phyloP scores from a whole-genome alignment of 2,113 vertebrate genomes.

The Brienomyrus brachyistius region DNA sequence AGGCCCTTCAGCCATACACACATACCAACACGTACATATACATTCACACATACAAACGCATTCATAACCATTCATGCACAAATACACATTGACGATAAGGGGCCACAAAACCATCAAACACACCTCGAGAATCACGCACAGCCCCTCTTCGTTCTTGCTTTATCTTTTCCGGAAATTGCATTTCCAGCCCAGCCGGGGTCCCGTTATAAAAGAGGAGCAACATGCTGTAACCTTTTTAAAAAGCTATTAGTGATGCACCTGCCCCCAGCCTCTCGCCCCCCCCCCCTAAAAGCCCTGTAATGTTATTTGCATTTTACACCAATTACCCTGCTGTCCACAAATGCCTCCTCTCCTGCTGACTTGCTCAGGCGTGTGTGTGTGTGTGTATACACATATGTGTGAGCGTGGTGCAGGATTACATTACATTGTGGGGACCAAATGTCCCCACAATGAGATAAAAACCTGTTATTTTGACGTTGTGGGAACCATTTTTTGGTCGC shows the following conservation, averaged over 20 bases:
- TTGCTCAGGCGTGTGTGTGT: background rate
- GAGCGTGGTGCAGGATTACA: no score
- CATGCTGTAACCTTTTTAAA: constrained; percentile 68
- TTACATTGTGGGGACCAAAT: no score
- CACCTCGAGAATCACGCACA: background rate
- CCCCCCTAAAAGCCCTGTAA: constrained; percentile 16
- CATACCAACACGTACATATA: background rate
- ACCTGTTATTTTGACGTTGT: no score
- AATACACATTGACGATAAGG: background rate
- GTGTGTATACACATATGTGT: no score
- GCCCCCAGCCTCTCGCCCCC: constrained; percentile 30
- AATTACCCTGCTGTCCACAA: constrained; percentile 2
- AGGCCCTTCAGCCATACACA: constrained; percentile 6
- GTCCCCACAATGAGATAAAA: no score
- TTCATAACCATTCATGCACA: background rate
- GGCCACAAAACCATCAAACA: background rate
- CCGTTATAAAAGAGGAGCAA: constrained; percentile 62
- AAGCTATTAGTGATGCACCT: constrained; percentile 65
- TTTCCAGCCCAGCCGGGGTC: constrained; percentile 61
- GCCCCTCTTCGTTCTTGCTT: constrained; percentile 52
- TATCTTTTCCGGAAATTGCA: constrained; percentile 65
- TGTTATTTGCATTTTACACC: constrained; percentile 17
- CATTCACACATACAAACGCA: background rate
- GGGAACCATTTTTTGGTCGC: no score
- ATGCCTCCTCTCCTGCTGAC: background rate